Evolutionary conservation across 2,888 invertebrate species (phyloP), one percentile per base, ranked within the genome.

Genomic region (Synergus umbraculus): DNA sequence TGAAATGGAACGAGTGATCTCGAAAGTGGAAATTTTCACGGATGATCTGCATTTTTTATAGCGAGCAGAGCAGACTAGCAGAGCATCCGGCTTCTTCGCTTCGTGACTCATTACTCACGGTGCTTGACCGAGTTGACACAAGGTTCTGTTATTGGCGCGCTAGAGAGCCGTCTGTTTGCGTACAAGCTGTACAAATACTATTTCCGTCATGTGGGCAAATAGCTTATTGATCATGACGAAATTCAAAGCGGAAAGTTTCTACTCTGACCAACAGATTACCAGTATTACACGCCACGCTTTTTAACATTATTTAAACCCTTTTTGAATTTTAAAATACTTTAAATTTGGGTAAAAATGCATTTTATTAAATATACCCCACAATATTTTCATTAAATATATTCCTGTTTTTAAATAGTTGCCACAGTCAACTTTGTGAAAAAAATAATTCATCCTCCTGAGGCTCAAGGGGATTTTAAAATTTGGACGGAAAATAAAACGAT

Each of bases 181-280:
- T 86, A 86, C 86, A 86, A 85, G 87, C 90, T 90, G 89, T 88
- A 87, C 89, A 90, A 90, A 90, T 89, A 90, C 90, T 90, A 88
- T 90, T 89, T 88, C 87, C 88, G 89, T 79, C 81, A 58, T 80
- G 78, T 37, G 69, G 85, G 83, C 87, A 88, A 89, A 89, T 79
- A 87, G 86, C 85, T 87, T 86, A 86, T 85, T 87, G 85, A 87
- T 87, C 87, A 86, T 88, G 87, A 87, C 85, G 85, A 85, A 88
- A 87, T 85, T 86, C 83, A 85, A 82, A 81, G 76, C 83, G 86
- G 44, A 77, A 77, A 63, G 15, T 76, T 49, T 49, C n/a, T 18
- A n/a, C 15, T 37, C 37, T 37, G n/a, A 12, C 46, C 13, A 49
- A 44, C 37, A 46, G 63, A 67, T 63, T 44, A 76, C 37, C 41